Evolutionary conservation across 2,113 vertebrate species (phyloP).

Genomic region (Atrichornis clamosus): DNA sequence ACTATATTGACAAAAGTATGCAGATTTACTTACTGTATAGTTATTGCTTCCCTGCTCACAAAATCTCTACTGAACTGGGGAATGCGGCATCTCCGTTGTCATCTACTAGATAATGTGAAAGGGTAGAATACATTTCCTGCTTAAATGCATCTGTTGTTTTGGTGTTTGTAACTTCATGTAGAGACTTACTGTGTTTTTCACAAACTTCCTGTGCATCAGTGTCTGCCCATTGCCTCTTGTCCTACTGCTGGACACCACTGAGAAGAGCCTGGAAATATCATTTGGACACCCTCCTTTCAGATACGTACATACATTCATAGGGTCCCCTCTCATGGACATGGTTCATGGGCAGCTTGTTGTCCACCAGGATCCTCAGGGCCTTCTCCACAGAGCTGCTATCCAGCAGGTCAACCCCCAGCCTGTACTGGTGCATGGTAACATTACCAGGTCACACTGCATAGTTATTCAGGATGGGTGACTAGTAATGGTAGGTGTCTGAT

Average conservation of each 20-base stretch:
- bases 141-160: neutral
- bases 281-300: neutral
- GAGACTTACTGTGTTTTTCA: neutral
- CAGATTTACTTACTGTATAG: neutral
- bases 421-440: neutral
- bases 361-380: neutral
- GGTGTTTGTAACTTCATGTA: neutral
- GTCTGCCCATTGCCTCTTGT: neutral
- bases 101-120: neutral
- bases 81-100: neutral
- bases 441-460: neutral
- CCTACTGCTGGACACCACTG: neutral
- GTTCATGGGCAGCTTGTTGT: neutral
- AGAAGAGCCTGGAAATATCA: neutral
- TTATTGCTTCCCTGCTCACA: neutral
- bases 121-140: neutral
- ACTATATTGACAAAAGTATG: neutral
- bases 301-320: neutral
- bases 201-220: neutral
- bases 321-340: neutral
- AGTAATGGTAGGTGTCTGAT: neutral
- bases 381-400: neutral
- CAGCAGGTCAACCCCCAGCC: neutral
- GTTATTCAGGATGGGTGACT: neutral
- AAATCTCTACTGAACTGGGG: neutral